Percentiles rank a stretch among this genome's conserved stretches.
phyloP scores from a whole-genome alignment of 1,140 invertebrate species.

The Heliconius hermathena region DNA sequence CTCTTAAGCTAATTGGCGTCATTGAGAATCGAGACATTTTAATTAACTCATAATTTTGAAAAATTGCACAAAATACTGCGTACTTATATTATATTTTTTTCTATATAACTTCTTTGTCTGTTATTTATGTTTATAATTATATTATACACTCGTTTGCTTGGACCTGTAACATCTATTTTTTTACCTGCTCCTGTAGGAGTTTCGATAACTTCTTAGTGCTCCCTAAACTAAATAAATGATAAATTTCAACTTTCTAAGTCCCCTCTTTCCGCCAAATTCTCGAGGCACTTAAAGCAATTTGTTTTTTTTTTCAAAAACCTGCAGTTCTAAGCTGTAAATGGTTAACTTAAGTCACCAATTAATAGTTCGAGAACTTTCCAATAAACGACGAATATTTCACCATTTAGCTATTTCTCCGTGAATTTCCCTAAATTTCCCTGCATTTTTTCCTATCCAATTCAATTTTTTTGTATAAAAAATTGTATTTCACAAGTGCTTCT shows the following conservation, averaged over 20 bases:
- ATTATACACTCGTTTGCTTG: no score
- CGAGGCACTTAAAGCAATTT: no score
- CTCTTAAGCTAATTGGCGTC: constrained; percentile 33
- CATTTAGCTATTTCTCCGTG: not conserved
- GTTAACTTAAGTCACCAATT: constrained; percentile 7
- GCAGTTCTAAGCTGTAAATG: not conserved
- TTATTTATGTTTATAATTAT: not conserved
- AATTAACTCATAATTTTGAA: constrained; percentile 35
- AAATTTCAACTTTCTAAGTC: no score
- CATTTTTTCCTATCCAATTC: constrained; percentile 3
- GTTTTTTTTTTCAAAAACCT: not conserved
- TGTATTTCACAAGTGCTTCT: not conserved
- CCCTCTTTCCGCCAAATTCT: no score
- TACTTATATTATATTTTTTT: constrained; percentile 6
- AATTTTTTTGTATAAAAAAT: constrained; percentile 7
- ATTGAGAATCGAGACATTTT: constrained; percentile 38
- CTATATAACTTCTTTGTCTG: not conserved
- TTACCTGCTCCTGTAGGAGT: no score
- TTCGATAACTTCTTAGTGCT: no score
- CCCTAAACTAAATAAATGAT: no score
- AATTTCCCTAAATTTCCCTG: not conserved
- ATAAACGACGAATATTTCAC: not conserved
- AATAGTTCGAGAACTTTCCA: not conserved
- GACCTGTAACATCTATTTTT: no score
- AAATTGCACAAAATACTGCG: not conserved